These are phyloP conservation scores for Sprattus sprattus DNA, from an alignment of 2,113 vertebrate genomes.

Conservation along the genomic window DNA sequence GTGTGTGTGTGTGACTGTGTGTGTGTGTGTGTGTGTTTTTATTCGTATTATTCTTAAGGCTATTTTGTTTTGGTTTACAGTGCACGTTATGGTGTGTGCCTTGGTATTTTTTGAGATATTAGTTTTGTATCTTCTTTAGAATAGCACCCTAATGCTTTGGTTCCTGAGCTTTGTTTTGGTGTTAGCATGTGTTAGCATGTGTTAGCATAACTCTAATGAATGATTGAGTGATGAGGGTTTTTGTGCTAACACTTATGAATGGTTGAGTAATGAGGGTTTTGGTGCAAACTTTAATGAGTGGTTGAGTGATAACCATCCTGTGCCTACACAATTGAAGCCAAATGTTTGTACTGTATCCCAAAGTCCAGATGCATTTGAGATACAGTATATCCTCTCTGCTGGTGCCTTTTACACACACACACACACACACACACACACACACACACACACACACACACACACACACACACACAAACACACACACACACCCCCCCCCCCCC, in stretches of 20 bases:
- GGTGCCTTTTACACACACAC: background rate
- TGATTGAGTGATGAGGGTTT: background rate
- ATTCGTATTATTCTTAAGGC: background rate
- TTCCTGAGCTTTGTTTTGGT: background rate
- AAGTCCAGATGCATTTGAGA: background rate
- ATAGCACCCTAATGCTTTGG: background rate
- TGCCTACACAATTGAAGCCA: background rate
- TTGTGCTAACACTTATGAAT: background rate
- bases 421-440: no score
- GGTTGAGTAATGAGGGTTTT: background rate
- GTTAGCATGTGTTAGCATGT: background rate
- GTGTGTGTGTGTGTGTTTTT: background rate
- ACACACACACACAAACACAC: no score
- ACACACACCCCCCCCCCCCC: no score
- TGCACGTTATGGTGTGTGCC: no score
- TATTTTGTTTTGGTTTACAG: background rate
- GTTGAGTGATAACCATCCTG: background rate
- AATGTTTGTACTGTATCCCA: background rate
- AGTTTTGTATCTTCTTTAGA: background rate
- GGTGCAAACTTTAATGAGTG: background rate
- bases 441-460: no score
- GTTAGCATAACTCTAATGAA: background rate
- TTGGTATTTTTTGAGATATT: background rate
- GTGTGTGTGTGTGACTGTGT: constrained; percentile 32
- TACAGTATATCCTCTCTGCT: background rate